A percentile compares a stretch with the other conserved stretches of the same genome.
Conservation (phyloP, 2,888 invertebrate genomes). For the Megaustenia siamemsis region DNA sequence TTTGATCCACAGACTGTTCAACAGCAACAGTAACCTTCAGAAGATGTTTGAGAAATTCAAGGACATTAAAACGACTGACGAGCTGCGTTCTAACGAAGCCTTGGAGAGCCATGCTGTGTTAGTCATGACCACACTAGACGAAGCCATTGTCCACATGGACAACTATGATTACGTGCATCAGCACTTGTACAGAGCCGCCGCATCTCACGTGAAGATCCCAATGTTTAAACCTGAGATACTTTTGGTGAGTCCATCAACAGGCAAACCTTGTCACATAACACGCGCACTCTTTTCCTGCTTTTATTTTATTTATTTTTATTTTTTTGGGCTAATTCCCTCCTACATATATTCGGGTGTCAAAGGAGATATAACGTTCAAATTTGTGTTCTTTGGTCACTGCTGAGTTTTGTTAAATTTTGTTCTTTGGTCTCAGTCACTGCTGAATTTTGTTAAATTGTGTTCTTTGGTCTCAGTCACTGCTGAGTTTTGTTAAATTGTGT, state of each 20-base stretch:
- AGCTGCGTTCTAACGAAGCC: slow-evolving; percentile 89
- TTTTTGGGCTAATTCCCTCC: too few relatives aligned
- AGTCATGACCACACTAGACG: slow-evolving; percentile 93
- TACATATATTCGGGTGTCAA: too few relatives aligned
- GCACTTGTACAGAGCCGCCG: slow-evolving; percentile 90
- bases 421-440: too few relatives aligned
- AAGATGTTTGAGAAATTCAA: slow-evolving; percentile 84
- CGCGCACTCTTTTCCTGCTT: too few relatives aligned
- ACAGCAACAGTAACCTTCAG: slow-evolving; percentile 89
- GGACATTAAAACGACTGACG: slow-evolving; percentile 88
- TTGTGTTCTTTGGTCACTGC: too few relatives aligned
- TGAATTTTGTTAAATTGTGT: too few relatives aligned
- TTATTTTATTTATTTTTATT: too few relatives aligned
- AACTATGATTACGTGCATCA: slow-evolving; percentile 91
- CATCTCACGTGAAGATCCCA: slow-evolving; percentile 89
- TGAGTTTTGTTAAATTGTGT: too few relatives aligned
- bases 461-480: too few relatives aligned
- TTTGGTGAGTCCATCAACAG: slow-evolving; percentile 87
- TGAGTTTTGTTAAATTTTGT: too few relatives aligned
- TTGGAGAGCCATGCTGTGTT: slow-evolving; percentile 92
- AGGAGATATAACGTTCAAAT: too few relatives aligned
- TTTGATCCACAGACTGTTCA: slow-evolving; percentile 91
- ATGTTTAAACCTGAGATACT: slow-evolving; percentile 92
- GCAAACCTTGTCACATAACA: too few relatives aligned
- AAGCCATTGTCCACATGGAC: slow-evolving; percentile 91